phyloP scores from a whole-genome alignment of 2,113 vertebrate genomes.

The Apteryx mantelli region DNA sequence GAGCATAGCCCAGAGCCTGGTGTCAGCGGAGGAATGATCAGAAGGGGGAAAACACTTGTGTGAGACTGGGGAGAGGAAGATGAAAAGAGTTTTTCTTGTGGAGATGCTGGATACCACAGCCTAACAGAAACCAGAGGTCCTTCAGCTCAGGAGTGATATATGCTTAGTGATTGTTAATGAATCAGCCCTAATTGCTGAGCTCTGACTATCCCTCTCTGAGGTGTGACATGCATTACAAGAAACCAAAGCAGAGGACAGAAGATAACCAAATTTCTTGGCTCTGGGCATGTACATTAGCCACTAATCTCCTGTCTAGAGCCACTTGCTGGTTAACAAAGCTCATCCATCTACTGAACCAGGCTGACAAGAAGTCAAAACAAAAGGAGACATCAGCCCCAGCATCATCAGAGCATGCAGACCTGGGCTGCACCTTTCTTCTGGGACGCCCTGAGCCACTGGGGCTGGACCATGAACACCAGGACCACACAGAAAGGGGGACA shows the following conservation, averaged over 20 bases:
- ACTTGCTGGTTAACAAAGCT: neutral
- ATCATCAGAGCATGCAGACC: neutral
- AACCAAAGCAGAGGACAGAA: neutral
- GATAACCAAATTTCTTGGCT: neutral
- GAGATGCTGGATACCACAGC: neutral
- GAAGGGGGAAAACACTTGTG: neutral
- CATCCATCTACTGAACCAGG: neutral
- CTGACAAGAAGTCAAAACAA: neutral
- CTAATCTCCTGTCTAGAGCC: neutral
- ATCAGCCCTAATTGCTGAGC: neutral
- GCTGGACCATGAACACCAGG: neutral
- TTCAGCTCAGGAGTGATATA: neutral
- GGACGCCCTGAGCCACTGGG: neutral
- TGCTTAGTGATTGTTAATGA: neutral
- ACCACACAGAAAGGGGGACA: neutral
- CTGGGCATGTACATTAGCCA: neutral
- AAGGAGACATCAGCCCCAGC: rapidly evolving
- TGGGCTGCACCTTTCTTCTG: neutral
- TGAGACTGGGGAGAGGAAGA: neutral
- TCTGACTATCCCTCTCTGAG: neutral
- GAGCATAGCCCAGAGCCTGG: neutral
- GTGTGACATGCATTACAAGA: neutral
- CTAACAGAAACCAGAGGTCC: neutral
- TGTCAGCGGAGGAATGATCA: neutral
- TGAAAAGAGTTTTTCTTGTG: neutral